Base-by-base conservation (phyloP, 1,140 invertebrate genomes). In the Ridgeia piscesae region DNA sequence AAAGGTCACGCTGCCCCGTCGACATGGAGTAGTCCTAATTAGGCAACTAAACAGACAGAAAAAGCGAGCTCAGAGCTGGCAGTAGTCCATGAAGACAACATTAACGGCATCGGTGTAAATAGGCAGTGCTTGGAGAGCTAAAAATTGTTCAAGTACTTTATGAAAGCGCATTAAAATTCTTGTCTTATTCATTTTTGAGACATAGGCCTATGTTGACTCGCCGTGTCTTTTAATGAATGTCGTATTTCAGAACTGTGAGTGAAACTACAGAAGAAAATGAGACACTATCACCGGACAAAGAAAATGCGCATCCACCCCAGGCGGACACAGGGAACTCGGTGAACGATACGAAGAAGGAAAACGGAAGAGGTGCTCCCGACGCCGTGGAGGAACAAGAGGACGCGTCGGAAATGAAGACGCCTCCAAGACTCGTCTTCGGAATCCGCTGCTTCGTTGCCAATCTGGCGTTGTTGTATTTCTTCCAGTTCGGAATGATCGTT, bases 391-490 rank as follows among this genome's bases (percentile, higher is more conserved):
- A 42, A 42, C 42, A 42, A 77, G 58, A 9, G 11, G 58, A 77
- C 2, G 2, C 58, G 27, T 77, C 58, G 58, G 27, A 31, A 4
- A 77, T 31, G 58, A 77, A 27, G 17, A 77, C 58, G 2, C 0
- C 58, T 77, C 4, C 58, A 21, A 77, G 58, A 21, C 27, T 77
- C 6, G 58, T 77, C 58, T 77, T 77, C 58, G 58, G 58, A 77
- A 77, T 77, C 58, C 58, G 58, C 58, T 77, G 58, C 58, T 77
- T 77, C 88, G 88, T 93, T 31, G 89, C 42, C 92, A 93, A 93
- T 35, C 42, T 89, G n/a, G 35, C 91, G 14, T 33, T 91, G 34
- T 34, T 92, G 1, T 27, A 35, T 8, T 50, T 93, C 34, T 92
- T 88, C 91, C 35, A 88, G 34, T 33, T 93, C 77, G 34, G 34